A percentile compares a stretch with the other conserved stretches of the same genome.
Conservation (phyloP, 2,888 invertebrate species). For the Nipponacmea schrenckii region DNA sequence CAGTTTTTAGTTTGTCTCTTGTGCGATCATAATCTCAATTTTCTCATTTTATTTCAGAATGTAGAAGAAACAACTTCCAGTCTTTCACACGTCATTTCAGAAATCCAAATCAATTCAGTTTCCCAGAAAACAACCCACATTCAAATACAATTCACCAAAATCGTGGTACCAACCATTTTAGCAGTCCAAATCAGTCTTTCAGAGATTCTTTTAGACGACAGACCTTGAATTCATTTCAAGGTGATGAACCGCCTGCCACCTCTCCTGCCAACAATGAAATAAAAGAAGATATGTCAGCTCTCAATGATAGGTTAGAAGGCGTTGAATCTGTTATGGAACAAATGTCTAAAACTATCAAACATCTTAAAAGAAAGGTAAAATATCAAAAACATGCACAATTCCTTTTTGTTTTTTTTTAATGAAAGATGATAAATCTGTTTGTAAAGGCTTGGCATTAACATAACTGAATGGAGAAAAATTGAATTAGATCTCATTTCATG, state of each 20-base stretch:
- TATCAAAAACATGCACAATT: background rate
- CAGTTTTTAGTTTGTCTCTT: no score
- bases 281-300: constrained; percentile 5
- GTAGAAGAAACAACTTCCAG: constrained; percentile 64
- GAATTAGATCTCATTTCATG: no score
- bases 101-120: constrained; percentile 50
- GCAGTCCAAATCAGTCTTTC: background rate
- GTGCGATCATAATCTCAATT: background rate
- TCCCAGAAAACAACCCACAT: constrained; percentile 39
- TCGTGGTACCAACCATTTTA: background rate
- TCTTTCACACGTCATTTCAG: constrained; percentile 64
- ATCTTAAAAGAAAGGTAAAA: constrained; percentile 70
- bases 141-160: background rate
- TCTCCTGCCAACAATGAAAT: background rate
- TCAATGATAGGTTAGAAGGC: constrained; percentile 66
- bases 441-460: background rate
- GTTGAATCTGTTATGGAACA: constrained; percentile 72
- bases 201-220: background rate
- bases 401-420: background rate
- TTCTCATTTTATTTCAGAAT: constrained; percentile 54
- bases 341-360: constrained; percentile 72
- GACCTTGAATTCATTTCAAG: background rate
- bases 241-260: background rate
- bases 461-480: no score
- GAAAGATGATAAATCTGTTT: background rate